Evolutionary conservation across 2,113 vertebrate genomes (phyloP), one percentile per base, ranked within the genome.

Genomic region (Periophthalmodon schlosseri): DNA sequence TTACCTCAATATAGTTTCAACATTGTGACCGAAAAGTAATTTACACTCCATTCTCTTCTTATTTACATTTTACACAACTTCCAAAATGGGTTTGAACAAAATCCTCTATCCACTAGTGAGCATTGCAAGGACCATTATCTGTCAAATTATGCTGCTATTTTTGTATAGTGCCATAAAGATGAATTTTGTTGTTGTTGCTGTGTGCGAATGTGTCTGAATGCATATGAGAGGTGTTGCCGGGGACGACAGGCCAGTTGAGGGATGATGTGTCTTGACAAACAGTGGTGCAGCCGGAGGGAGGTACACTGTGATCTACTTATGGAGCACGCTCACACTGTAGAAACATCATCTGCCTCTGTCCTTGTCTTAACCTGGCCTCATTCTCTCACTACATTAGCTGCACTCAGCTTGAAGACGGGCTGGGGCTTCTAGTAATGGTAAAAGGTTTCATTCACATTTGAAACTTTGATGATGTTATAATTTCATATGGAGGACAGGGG

Each of bases 261-360:
- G 79, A 83, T 82, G 78, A 90, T 87, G 75, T 76, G 72, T 73
- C 75, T 82, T 81, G 80, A 89, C 84, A 88, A 84, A 90, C 73
- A 75, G 74, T 61, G 39, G 73, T 79, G 3, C 33, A 72, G 75
- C 77, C 74, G 18, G 68, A 83, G 77, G 84, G 73, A 78, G 69
- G 56, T 34, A 70, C 75, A 72, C 52, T 77, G 67, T 84, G 75
- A 84, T 80, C 67, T 68, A 70, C 77, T 82, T 81, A 72, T 21
- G 8, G 61, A 50, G 46, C 73, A 66, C 71, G 74, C 70, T 70
- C 39, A 21, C 18, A 75, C 46, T 33, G 20, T 44, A 44, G 72
- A 80, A 80, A 69, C 81, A 77, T 74, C 65, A 71, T 23, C 61
- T 70, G 39, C 65, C 49, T 72, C 54, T 79, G 77, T 76, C 74